These are phyloP conservation scores for Lepidochitona cinerea DNA, from an alignment of 2,888 invertebrate species.

Conservation along the genomic window DNA sequence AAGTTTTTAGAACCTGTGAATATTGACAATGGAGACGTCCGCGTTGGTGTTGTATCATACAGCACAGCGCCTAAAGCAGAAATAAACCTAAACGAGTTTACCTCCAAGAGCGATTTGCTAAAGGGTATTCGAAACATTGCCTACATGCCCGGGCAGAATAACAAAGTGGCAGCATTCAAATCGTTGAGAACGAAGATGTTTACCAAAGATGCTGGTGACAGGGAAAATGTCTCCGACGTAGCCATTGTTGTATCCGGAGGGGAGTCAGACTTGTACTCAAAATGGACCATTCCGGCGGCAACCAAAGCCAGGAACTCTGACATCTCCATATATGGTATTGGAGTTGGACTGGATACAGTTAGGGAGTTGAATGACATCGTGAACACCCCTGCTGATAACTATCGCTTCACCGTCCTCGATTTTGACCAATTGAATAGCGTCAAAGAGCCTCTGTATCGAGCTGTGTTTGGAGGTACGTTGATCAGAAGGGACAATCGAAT, in stretches of 20 bases:
- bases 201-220: slow-evolving; percentile 20
- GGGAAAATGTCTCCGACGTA: slow-evolving; percentile 18
- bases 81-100: slow-evolving; percentile 32
- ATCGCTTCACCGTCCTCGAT: slow-evolving; percentile 10
- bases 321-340: background rate
- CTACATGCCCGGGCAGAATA: slow-evolving; percentile 31
- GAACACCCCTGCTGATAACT: slow-evolving; percentile 21
- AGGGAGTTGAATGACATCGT: slow-evolving; percentile 28
- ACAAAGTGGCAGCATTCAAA: slow-evolving; percentile 28
- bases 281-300: slow-evolving; percentile 23
- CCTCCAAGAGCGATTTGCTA: slow-evolving; percentile 25
- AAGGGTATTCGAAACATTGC: slow-evolving; percentile 29
- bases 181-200: slow-evolving; percentile 27
- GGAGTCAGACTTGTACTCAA: slow-evolving; percentile 27
- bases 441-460: background rate
- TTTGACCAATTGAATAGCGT: background rate
- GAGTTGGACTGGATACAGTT: slow-evolving; percentile 3
- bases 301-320: background rate
- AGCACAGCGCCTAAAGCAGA: slow-evolving; percentile 31
- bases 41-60: slow-evolving; percentile 21
- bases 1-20: background rate
- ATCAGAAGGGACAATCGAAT: too few species aligned
- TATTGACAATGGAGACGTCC: background rate
- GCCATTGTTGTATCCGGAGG: slow-evolving; percentile 39
- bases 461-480: slow-evolving; percentile 10